Evolutionary conservation across 2,797 vertebrate species (phyloP).

Genomic region (Pangasius sanitwongsei): DNA sequence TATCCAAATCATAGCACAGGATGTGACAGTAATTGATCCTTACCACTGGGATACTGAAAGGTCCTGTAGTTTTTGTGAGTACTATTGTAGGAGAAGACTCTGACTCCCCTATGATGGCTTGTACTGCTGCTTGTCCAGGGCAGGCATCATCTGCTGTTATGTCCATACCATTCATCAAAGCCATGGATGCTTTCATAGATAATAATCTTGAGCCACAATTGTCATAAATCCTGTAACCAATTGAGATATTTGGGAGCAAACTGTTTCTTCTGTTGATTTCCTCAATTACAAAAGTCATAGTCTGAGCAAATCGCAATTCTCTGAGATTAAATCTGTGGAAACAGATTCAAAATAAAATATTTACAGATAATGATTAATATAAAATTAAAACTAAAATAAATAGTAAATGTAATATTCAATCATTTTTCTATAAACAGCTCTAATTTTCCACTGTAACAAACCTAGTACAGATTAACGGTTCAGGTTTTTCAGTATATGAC

Average conservation of each 20-base stretch:
- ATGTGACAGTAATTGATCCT: conserved; percentile 16
- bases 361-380: neutral
- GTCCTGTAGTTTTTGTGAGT: conserved; percentile 69
- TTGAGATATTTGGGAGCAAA: conserved; percentile 56
- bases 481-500: conserved; percentile 68
- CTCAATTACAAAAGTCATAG: conserved; percentile 60
- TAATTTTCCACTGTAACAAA: conserved; percentile 52
- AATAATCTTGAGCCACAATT: conserved; percentile 55
- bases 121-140: conserved; percentile 66
- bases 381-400: neutral
- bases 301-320: conserved; percentile 59
- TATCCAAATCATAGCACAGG: neutral
- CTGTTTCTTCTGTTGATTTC: conserved; percentile 58
- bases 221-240: conserved; percentile 60
- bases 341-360: neutral
- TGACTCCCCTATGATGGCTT: conserved; percentile 76
- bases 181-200: conserved; percentile 54
- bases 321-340: conserved; percentile 51
- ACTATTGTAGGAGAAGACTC: conserved; percentile 76
- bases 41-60: conserved; percentile 77
- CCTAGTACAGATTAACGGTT: conserved; percentile 70
- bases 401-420: neutral
- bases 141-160: conserved; percentile 55
- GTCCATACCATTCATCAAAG: conserved; percentile 57
- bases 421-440: neutral